Percentiles rank a stretch among this genome's conserved stretches.
Evolutionary conservation across 2,113 vertebrate genomes (phyloP).

Genomic region (sheep (Ovis aries)): DNA sequence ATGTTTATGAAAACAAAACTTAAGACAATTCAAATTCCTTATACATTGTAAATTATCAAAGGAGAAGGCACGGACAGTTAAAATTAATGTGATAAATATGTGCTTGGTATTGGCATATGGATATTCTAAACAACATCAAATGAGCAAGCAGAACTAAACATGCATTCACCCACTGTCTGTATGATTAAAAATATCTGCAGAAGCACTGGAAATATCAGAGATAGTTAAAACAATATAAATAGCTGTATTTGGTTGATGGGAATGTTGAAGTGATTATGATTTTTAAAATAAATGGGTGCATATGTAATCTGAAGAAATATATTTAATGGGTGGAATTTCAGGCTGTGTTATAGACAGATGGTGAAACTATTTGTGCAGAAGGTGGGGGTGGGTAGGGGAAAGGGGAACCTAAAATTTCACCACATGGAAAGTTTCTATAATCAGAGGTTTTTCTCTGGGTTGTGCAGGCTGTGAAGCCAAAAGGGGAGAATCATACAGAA

Average conservation of each 20-base stretch:
- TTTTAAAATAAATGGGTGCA: constrained; percentile 25
- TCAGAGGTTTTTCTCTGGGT: not conserved
- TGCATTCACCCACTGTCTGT: not conserved
- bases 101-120: not conserved
- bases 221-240: constrained; percentile 10
- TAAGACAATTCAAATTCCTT: not conserved
- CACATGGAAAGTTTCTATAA: constrained; percentile 42
- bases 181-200: constrained; percentile 25
- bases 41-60: not conserved
- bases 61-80: not conserved
- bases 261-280: not conserved
- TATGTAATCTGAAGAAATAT: constrained; percentile 36
- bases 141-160: not conserved
- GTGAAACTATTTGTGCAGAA: constrained; percentile 42
- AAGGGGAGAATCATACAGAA: not conserved
- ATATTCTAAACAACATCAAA: not conserved
- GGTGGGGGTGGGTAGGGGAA: not conserved
- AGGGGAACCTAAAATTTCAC: constrained; percentile 5
- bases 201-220: not conserved
- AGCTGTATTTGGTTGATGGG: not conserved
- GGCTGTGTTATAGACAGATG: constrained; percentile 45
- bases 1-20: constrained; percentile 2
- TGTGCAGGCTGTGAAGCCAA: not conserved
- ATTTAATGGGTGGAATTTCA: constrained; percentile 37
- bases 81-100: constrained; percentile 1